Evolutionary conservation across 1,140 invertebrate species (phyloP), one percentile per base, ranked within the genome.

Genomic region (Cherax quadricarinatus): DNA sequence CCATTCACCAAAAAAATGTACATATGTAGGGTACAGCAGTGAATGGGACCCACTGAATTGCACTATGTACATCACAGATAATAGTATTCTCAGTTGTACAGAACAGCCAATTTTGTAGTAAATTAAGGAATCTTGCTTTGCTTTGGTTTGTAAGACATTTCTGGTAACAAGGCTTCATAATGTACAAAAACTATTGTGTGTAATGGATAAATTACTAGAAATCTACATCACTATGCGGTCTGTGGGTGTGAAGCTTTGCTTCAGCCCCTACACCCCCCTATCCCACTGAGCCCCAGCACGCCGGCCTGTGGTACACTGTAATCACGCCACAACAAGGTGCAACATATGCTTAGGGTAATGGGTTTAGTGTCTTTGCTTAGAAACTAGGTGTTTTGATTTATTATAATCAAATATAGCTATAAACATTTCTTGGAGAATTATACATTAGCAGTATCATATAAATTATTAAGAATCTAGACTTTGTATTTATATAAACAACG

Each of bases 381-480:
- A 82, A 83, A 83, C 88, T 66, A 83, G 88, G 88, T 83, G 75
- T 80, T 88, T 88, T 79, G 75, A 88, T 81, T 88, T 79, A 88
- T 80, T 81, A 81, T 88, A 89, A 89, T 89, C 87, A 89, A 89
- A 89, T 89, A 89, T 89, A 89, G 62, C 87, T 89, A 89, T 89
- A 89, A 89, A 89, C 87, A 81, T 89, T 89, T 89, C 87, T 89
- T 82, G 51, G 70, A 89, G 87, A 89, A 89, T 89, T 89, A 90
- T 85, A 85, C 88, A 90, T 75, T 85, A 85, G 81, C 88, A 90
- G 66, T 89, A 89, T 90, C 88, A 90, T 90, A 90, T 90, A 90
- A 90, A 90, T 90, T 90, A 90, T 90, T 90, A 90, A 84, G 88
- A 90, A 90, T 90, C 88, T 90, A 90, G 70, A 90, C 88, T 90